phyloP scores from a whole-genome alignment of 2,888 invertebrate species.

The Tyria jacobaeae region DNA sequence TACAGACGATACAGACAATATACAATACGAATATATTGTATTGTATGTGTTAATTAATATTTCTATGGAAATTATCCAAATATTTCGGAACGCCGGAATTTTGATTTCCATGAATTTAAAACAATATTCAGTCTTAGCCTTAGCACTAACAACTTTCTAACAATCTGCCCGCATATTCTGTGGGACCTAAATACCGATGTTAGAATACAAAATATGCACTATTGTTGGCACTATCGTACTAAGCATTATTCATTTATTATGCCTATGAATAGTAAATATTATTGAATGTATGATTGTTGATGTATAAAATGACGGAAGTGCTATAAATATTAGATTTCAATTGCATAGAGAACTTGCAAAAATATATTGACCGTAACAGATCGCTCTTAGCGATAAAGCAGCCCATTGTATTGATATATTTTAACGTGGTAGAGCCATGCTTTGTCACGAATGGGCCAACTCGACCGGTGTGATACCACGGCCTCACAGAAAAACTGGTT shows the following conservation, averaged over 20 bases:
- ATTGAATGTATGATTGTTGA: no score
- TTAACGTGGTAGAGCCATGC: no score
- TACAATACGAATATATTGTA: no score
- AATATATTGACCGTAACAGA: constrained; percentile 3
- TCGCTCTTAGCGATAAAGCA: not conserved
- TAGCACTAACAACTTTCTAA: not conserved
- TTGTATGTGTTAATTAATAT: not conserved
- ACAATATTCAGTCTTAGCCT: not conserved
- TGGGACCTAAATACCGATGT: not conserved
- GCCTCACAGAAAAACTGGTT: no score
- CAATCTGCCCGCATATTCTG: constrained; percentile 1
- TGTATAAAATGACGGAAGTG: no score
- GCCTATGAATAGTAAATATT: not conserved
- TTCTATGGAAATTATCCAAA: not conserved
- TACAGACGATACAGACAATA: not conserved
- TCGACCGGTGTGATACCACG: no score
- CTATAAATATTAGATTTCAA: not conserved
- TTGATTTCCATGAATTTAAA: not conserved
- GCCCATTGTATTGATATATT: not conserved
- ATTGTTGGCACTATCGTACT: not conserved
- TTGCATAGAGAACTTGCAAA: not conserved
- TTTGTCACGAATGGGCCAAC: no score
- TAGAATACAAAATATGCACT: not conserved
- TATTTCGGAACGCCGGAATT: not conserved
- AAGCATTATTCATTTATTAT: not conserved